Conservation (phyloP, 2,113 vertebrate species). For the Dromaius novaehollandiae region DNA sequence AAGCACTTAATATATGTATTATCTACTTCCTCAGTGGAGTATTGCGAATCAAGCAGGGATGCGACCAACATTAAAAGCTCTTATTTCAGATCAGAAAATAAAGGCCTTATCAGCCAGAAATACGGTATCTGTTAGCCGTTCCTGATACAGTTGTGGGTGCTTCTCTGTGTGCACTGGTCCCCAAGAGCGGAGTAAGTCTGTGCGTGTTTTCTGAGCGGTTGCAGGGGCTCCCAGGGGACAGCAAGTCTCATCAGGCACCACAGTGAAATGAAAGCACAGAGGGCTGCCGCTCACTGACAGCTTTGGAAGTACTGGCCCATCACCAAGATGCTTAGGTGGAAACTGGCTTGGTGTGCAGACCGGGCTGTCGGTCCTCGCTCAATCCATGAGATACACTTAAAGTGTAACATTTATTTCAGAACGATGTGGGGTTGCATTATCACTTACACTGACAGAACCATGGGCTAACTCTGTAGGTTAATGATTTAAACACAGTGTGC, state of each 20-base stretch:
- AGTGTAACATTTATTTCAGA: background rate
- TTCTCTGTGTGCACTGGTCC: too few species aligned
- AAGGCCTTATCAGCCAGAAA: background rate
- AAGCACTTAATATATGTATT: background rate
- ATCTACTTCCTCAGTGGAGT: background rate
- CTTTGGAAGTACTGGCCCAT: background rate
- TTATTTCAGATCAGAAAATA: background rate
- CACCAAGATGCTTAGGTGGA: background rate
- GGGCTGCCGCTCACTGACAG: background rate
- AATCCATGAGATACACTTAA: background rate
- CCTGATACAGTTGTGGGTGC: fast-evolving
- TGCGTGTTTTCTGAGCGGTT: background rate
- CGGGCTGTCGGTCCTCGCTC: background rate
- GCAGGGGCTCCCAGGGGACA: background rate
- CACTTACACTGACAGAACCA: background rate
- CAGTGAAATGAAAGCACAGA: background rate
- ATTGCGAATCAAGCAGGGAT: background rate
- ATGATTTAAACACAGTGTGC: background rate
- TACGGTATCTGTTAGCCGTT: fast-evolving
- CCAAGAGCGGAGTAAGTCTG: background rate
- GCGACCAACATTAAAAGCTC: fast-evolving
- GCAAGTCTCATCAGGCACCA: background rate
- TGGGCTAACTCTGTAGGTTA: background rate
- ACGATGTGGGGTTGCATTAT: background rate
- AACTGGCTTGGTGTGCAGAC: background rate